Conservation (phyloP, 53 echinoderm and acorn worm species). For the Temnopleurus reevesii region DNA sequence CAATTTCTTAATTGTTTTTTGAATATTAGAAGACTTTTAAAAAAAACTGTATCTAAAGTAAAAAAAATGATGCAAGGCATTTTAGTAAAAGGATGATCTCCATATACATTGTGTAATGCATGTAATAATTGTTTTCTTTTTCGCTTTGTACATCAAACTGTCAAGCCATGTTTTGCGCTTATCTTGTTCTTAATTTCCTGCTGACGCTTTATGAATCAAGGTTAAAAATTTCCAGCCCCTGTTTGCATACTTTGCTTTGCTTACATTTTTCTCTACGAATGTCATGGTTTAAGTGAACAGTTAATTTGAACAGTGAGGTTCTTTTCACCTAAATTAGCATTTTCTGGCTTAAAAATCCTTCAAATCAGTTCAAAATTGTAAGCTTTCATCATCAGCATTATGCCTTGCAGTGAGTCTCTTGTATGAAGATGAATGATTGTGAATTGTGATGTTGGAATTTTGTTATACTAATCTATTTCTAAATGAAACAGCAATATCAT, state of each 20-base stretch:
- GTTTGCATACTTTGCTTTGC: background rate
- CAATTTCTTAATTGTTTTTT: background rate
- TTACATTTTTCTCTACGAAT: no score
- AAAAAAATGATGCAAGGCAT: conserved; percentile 34
- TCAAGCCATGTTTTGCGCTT: background rate
- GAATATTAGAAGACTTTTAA: background rate
- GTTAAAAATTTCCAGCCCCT: background rate
- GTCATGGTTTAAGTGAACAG: background rate
- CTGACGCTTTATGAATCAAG: background rate
- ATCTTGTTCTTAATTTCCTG: background rate
- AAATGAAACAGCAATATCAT: no score
- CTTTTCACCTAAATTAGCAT: background rate
- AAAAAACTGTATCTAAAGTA: background rate
- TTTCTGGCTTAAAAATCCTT: background rate
- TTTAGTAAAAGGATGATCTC: conserved; percentile 41
- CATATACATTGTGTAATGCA: background rate
- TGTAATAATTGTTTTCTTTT: background rate
- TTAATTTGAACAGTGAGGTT: background rate
- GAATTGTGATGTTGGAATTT: no score
- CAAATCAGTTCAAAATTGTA: background rate
- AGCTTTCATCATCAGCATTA: background rate
- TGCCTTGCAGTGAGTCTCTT: no score
- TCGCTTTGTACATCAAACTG: background rate
- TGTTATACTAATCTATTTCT: no score
- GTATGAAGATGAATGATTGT: no score